These are phyloP conservation scores for Microplitis demolitor DNA, from an alignment of 1,140 invertebrate genomes.

Conservation along the genomic window DNA sequence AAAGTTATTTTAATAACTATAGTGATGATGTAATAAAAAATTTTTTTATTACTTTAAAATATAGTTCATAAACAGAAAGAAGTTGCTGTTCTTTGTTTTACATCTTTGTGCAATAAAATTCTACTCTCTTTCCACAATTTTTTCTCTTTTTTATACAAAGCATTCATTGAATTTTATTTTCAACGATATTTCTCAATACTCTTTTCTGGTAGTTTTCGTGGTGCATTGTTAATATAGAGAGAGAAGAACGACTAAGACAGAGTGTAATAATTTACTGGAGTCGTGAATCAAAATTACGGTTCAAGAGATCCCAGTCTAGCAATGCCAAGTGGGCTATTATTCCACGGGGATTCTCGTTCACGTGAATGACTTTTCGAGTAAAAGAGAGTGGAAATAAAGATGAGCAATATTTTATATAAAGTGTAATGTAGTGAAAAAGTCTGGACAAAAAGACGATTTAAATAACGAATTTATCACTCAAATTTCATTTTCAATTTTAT, in stretches of 20 bases:
- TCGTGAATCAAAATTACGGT: constrained; percentile 32
- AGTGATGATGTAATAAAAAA: no score
- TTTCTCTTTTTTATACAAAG: no score
- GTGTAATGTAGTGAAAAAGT: no score
- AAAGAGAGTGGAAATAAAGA: not conserved
- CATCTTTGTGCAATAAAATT: no score
- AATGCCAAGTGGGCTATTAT: constrained; percentile 32
- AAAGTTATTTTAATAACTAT: no score
- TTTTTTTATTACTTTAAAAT: no score
- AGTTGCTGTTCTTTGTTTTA: no score
- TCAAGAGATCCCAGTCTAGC: constrained; percentile 19
- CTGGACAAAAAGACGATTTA: no score
- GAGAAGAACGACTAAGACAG: constrained; percentile 12
- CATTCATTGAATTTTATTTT: not conserved
- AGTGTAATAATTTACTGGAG: constrained; percentile 27
- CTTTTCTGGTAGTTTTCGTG: not conserved
- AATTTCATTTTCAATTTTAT: no score
- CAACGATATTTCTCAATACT: not conserved
- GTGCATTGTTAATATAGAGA: constrained; percentile 3
- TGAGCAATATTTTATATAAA: not conserved
- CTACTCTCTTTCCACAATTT: no score
- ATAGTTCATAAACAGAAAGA: no score
- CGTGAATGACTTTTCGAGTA: not conserved
- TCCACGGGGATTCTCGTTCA: constrained; percentile 14
- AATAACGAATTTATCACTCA: no score